These are phyloP conservation scores for Indri indri DNA, from an alignment of 2,113 vertebrate species.

Conservation along the genomic window DNA sequence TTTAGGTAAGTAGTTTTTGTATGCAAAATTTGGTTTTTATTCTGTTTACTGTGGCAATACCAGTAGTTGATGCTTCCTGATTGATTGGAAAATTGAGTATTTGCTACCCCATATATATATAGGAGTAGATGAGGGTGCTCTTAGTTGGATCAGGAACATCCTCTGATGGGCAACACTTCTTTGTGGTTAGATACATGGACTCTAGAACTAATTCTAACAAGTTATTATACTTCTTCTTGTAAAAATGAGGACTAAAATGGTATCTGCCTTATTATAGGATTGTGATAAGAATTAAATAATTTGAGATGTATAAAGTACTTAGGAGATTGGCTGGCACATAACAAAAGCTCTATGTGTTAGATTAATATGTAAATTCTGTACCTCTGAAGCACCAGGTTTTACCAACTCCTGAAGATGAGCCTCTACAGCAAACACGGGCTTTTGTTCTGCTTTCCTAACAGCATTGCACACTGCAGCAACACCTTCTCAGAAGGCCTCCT, in stretches of 20 bases:
- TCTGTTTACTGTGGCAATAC: neutral
- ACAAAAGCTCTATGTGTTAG: neutral
- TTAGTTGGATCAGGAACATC: neutral
- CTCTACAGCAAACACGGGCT: neutral
- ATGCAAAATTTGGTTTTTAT: neutral
- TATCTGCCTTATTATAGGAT: neutral
- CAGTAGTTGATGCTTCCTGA: neutral
- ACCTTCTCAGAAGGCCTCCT: neutral
- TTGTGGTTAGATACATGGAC: neutral
- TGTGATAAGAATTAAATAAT: neutral
- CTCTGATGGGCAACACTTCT: neutral
- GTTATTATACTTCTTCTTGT: neutral
- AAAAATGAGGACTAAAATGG: neutral
- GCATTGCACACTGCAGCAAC: rapidly evolving
- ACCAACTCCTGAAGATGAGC: too few relatives aligned
- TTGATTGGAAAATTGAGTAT: neutral
- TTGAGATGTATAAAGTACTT: neutral
- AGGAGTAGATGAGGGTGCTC: neutral
- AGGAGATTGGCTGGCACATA: neutral
- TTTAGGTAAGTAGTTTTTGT: too few relatives aligned
- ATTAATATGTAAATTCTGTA: neutral
- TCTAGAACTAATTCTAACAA: neutral
- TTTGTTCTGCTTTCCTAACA: neutral
- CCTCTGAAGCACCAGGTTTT: neutral
- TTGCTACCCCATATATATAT: neutral